Conservation (phyloP, 92 coral and sea anemone genomes). For the Galaxea fascicularis region DNA sequence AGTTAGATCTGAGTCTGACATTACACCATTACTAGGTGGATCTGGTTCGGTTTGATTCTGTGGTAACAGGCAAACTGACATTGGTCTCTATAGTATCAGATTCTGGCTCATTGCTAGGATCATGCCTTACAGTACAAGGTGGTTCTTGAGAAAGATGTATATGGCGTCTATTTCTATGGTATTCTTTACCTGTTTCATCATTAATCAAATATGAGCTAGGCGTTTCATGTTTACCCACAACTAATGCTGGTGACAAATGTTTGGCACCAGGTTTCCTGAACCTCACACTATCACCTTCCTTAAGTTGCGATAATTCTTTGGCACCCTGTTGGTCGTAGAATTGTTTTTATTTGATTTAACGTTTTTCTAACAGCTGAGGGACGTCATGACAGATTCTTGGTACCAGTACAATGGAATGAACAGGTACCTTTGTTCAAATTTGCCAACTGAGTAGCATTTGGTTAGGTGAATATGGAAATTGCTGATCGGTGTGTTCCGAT, state of each 20-base stretch:
- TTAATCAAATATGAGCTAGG: constrained; percentile 16
- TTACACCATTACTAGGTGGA: neutral
- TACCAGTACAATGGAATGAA: constrained; percentile 1
- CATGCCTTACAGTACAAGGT: neutral
- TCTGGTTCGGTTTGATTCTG: neutral
- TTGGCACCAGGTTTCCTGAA: constrained; percentile 44
- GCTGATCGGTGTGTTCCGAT: constrained; percentile 30
- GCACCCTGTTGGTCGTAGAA: constrained; percentile 46
- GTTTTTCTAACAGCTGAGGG: constrained; percentile 22
- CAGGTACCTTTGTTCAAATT: constrained; percentile 32
- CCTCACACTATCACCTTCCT: constrained; percentile 52
- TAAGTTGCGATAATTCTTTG: constrained; percentile 34
- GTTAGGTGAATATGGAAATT: constrained; percentile 21
- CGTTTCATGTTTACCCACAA: constrained; percentile 7
- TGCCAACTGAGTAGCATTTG: constrained; percentile 37
- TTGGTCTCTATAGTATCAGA: neutral
- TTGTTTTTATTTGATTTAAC: constrained; percentile 36
- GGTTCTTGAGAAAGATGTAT: constrained; percentile 38
- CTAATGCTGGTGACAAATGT: constrained; percentile 14
- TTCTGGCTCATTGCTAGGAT: constrained; percentile 3
- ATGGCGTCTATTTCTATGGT: constrained; percentile 33
- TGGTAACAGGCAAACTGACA: neutral
- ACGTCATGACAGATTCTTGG: constrained; percentile 28
- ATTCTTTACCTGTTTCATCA: constrained; percentile 21
- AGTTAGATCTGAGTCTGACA: too few relatives aligned